These are phyloP conservation scores for Recurvirostra avosetta DNA, from an alignment of 2,113 vertebrate genomes.

Conservation along the genomic window DNA sequence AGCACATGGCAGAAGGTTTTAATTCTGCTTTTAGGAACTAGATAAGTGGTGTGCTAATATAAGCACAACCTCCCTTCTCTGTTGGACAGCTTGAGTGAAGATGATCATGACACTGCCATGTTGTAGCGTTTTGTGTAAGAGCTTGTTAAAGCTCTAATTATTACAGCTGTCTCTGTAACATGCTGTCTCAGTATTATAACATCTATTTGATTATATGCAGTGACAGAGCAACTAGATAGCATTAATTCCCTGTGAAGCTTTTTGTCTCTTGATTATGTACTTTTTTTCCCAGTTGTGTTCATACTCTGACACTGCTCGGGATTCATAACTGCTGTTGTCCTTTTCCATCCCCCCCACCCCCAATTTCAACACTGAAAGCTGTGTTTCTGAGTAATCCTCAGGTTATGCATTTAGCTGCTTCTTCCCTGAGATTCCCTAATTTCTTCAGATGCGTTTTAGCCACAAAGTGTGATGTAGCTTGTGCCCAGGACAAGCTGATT, in stretches of 20 bases:
- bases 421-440: background rate
- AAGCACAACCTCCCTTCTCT: conserved; percentile 22
- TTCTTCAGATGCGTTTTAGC: background rate
- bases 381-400: background rate
- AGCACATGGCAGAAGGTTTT: conserved; percentile 55
- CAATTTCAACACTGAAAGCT: rapidly evolving
- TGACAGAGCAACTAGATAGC: background rate
- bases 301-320: background rate
- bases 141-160: conserved; percentile 28
- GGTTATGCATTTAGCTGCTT: background rate
- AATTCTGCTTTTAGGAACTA: conserved; percentile 56
- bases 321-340: background rate
- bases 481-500: background rate
- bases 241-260: background rate
- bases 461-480: background rate
- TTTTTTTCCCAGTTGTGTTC: background rate
- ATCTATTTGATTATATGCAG: background rate
- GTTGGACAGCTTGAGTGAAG: conserved; percentile 25
- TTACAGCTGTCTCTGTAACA: background rate
- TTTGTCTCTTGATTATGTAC: background rate
- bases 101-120: background rate
- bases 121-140: background rate
- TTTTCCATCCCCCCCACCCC: background rate
- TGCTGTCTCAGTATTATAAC: background rate
- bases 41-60: conserved; percentile 51